Conservation (phyloP, 2,888 invertebrate species). For the Eristalinus sepulchralis region DNA sequence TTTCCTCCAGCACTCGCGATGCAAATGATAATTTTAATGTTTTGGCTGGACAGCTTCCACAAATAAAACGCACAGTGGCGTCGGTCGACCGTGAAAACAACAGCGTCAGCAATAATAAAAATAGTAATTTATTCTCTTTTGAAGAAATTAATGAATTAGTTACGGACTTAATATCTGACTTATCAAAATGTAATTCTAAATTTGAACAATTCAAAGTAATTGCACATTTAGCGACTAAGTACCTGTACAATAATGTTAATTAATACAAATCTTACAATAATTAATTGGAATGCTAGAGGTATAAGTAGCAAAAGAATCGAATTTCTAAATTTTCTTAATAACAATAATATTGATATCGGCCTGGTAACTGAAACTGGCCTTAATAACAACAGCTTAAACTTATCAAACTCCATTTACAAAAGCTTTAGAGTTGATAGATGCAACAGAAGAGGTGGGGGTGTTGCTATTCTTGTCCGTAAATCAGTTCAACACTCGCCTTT, state of each 20-base stretch:
- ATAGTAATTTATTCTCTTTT: background rate
- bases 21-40: too few species aligned
- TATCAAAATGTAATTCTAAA: background rate
- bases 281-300: background rate
- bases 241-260: background rate
- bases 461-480: background rate
- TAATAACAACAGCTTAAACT: too few species aligned
- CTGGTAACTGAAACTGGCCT: background rate
- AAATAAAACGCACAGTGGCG: too few species aligned
- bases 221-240: conserved; percentile 2
- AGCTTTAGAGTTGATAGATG: too few species aligned
- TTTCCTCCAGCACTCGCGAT: too few species aligned
- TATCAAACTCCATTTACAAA: too few species aligned
- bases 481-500: background rate
- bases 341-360: background rate
- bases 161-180: background rate
- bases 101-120: background rate
- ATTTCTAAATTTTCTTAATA: background rate
- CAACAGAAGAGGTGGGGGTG: background rate
- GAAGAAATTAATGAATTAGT: background rate
- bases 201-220: background rate
- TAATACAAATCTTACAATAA: background rate
- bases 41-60: too few species aligned
- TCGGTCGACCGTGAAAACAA: background rate
- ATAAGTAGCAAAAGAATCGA: background rate